phyloP scores from a whole-genome alignment of 2,797 vertebrate genomes.

The Acanthis flammea region DNA sequence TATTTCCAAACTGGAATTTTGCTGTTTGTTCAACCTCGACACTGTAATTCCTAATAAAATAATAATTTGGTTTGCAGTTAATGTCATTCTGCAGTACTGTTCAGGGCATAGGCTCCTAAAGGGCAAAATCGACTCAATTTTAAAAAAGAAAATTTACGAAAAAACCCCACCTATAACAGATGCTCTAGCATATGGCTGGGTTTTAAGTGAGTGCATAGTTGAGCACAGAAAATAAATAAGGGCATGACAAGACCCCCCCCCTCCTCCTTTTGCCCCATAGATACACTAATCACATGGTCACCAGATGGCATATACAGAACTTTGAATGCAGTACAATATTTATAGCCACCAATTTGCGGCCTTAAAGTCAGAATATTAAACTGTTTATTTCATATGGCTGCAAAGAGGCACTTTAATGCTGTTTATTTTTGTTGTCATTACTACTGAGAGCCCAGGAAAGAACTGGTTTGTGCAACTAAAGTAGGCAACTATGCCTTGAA shows the following conservation, averaged over 20 bases:
- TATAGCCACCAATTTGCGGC: background rate
- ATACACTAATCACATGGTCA: constrained; percentile 45
- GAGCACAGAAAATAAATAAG: constrained; percentile 60
- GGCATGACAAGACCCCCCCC: constrained; percentile 21
- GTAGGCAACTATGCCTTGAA: background rate
- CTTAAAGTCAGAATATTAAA: constrained; percentile 16
- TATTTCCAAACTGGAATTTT: background rate
- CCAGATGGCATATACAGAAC: constrained; percentile 37
- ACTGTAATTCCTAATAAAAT: constrained; percentile 18
- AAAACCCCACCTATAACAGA: constrained; percentile 40
- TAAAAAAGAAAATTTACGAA: constrained; percentile 12
- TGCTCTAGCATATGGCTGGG: constrained; percentile 58
- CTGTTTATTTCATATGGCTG: background rate
- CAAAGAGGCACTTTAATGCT: background rate
- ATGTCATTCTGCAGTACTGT: constrained; percentile 11
- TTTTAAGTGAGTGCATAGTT: constrained; percentile 56
- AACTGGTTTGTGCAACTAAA: background rate
- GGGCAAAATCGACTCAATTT: constrained; percentile 33
- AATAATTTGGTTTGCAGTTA: constrained; percentile 18
- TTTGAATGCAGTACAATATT: constrained; percentile 34
- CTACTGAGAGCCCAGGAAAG: background rate
- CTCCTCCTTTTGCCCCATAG: constrained; percentile 20
- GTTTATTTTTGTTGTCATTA: background rate
- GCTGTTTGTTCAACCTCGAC: background rate
- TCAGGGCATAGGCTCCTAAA: constrained; percentile 23